Conservation (phyloP, 2,797 vertebrate genomes). For the Mormyrus proboscirostris region DNA sequence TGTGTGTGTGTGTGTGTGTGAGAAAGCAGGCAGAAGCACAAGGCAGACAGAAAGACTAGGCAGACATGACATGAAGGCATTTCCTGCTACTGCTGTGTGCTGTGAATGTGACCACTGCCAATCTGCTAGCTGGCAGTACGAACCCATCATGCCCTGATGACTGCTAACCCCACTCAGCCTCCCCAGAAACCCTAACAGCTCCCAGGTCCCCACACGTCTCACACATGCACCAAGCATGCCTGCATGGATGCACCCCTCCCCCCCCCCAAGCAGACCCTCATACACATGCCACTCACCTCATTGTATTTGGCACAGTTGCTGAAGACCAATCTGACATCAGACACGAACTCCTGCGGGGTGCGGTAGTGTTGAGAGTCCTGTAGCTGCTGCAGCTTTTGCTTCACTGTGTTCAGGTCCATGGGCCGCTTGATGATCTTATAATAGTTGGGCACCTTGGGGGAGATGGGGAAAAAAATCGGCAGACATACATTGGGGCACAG, state of each 20-base stretch:
- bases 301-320: constrained; percentile 98
- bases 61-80: not conserved
- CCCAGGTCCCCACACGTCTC: not conserved
- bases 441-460: constrained; percentile 89
- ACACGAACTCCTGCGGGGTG: constrained; percentile 82
- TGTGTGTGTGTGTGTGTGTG: not conserved
- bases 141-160: not conserved
- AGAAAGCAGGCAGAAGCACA: not conserved
- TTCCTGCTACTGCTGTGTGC: not conserved
- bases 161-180: not conserved
- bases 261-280: not conserved
- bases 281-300: constrained; percentile 84
- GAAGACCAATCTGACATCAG: constrained; percentile 90
- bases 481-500: not conserved
- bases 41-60: not conserved
- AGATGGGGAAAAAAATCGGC: not conserved
- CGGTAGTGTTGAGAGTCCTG: constrained; percentile 87
- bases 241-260: not conserved
- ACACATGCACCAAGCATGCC: not conserved
- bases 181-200: not conserved
- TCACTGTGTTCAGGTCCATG: constrained; percentile 95
- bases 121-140: not conserved
- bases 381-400: constrained; percentile 86
- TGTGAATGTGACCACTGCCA: not conserved
- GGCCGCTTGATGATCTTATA: constrained; percentile 98